Percentiles rank a stretch among this genome's conserved stretches.
Conservation (phyloP, 2,797 vertebrate species). For the Philypnodon macrostomus region DNA sequence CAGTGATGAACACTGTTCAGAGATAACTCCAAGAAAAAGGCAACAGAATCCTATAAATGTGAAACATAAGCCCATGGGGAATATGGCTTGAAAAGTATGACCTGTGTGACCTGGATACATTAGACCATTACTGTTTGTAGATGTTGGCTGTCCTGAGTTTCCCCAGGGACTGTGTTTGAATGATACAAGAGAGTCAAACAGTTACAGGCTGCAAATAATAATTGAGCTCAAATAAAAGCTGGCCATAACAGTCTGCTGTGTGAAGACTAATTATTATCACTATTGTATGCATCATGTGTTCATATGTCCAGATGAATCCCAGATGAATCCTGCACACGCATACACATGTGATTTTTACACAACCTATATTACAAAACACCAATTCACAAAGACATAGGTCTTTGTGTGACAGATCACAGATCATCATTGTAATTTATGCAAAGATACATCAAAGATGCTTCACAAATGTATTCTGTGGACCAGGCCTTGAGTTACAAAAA, state of each 20-base stretch:
- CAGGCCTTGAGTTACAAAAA: not conserved
- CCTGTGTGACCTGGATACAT: not conserved
- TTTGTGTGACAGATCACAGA: no score
- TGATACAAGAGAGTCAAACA: not conserved
- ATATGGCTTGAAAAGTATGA: not conserved
- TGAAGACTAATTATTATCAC: no score
- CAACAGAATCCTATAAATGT: not conserved
- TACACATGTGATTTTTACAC: no score
- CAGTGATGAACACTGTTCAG: not conserved
- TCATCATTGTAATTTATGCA: no score
- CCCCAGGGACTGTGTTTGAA: not conserved
- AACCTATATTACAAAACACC: no score
- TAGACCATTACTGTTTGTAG: no score
- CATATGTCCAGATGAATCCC: no score
- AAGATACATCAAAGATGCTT: no score
- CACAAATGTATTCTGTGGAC: no score
- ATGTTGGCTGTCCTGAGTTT: no score
- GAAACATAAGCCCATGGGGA: not conserved
- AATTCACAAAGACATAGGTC: no score
- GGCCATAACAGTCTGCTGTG: not conserved
- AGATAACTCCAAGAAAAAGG: not conserved
- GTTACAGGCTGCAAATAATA: not conserved
- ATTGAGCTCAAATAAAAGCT: conserved; percentile 1
- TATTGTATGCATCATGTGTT: not conserved
- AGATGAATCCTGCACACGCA: not conserved